Base-by-base conservation (phyloP, 2,113 vertebrate species). In the Nycticryphes semicollaris region DNA sequence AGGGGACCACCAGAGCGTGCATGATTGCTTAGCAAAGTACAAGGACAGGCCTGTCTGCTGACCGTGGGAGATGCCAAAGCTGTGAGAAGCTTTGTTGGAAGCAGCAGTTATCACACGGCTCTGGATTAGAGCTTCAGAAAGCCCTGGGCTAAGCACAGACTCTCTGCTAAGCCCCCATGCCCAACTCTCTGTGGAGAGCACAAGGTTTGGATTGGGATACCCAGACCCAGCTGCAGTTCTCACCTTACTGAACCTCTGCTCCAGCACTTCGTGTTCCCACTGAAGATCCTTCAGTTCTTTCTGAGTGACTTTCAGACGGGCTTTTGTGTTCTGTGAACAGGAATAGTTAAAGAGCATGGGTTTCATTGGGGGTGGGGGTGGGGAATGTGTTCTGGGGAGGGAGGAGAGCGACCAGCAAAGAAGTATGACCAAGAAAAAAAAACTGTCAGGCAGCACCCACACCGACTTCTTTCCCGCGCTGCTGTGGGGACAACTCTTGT, bases 231-330 rank as follows among this genome's bases (percentile, higher is more conserved):
- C n/a, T 7, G 23, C n/a, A 75, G 41, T 50, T 54, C 96, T 97
- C 87, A 99, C 99, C 99, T 98, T 97, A 27, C 73, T 76, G 84
- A 99, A 99, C 25, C 97, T 98, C 92, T 99, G 98, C 92, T 98
- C 98, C 92, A 99, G 94, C 27, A 98, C 97, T 62, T 99, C 98
- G 0, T 98, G 96, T 17, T 99, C 98, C 97, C 97, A 98, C 92
- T 97, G 98, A n/a, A 99, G 96, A 33, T 98, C 98, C 81, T 98
- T 98, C 73, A 99, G 92, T 3, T 98, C 97, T 57, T 98, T 98
- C 70, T 98, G 98, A 3, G 96, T 85, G 12, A 98, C 75, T 90
- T 97, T 99, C 93, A 98, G 89, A 21, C 86, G 97, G 59, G 98
- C 98, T 85, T 94, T 98, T 7, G 96, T 69, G 35, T 97, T 94